A percentile compares a stretch with the other conserved stretches of the same genome.
Conservation (phyloP, 2,797 vertebrate species). For the Hybognathus amarus region DNA sequence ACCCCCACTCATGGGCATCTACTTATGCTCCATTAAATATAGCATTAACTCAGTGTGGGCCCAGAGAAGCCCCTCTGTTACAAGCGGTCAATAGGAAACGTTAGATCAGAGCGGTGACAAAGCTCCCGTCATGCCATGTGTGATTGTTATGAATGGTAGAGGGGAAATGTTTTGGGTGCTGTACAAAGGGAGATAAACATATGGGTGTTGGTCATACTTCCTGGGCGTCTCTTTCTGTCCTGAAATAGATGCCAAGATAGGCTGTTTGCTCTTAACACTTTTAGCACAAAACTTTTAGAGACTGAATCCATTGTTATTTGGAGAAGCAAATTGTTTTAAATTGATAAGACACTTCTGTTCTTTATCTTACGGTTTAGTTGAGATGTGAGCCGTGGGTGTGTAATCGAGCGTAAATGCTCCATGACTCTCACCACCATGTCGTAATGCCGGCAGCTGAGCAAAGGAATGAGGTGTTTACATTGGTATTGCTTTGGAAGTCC, state of each 20-base stretch:
- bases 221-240: conserved; percentile 40
- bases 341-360: background rate
- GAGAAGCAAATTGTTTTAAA: background rate
- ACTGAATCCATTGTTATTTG: background rate
- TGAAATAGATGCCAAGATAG: conserved; percentile 37
- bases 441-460: conserved; percentile 3
- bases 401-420: background rate
- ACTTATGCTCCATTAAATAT: conserved; percentile 48
- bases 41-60: conserved; percentile 19
- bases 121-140: conserved; percentile 15
- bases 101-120: conserved; percentile 15
- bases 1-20: conserved; percentile 41
- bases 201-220: conserved; percentile 57
- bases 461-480: background rate
- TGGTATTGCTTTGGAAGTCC: background rate
- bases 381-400: conserved; percentile 1
- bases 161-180: conserved; percentile 39
- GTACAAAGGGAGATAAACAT: conserved; percentile 50
- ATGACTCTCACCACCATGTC: conserved; percentile 22
- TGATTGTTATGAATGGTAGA: conserved; percentile 29
- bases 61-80: conserved; percentile 10
- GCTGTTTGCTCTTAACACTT: conserved; percentile 2
- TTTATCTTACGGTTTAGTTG: background rate
- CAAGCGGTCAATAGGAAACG: conserved; percentile 6
- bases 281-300: background rate